A percentile compares a stretch with the other conserved stretches of the same genome.
Evolutionary conservation across 2,797 vertebrate genomes (phyloP).

Genomic region (Esox masquinongy): DNA sequence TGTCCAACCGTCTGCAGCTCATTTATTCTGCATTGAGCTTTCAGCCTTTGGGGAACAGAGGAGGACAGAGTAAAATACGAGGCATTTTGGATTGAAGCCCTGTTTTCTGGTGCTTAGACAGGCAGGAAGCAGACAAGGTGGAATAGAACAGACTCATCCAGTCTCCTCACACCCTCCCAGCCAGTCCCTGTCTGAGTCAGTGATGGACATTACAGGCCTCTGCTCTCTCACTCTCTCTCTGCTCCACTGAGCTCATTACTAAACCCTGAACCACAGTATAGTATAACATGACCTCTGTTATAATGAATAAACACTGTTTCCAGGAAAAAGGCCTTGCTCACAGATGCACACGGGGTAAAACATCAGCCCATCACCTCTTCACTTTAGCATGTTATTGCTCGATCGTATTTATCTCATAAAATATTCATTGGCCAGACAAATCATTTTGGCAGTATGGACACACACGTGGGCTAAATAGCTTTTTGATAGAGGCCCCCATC

Average conservation of each 20-base stretch:
- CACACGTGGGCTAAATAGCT: conserved; percentile 58
- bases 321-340: conserved; percentile 16
- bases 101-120: conserved; percentile 13
- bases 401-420: conserved; percentile 51
- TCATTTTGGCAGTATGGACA: conserved; percentile 34
- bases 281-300: conserved; percentile 32
- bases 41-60: conserved; percentile 5
- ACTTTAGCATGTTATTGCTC: conserved; percentile 38
- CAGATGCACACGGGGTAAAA: conserved; percentile 23
- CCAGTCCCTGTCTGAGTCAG: neutral
- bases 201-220: conserved; percentile 40
- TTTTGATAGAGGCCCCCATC: conserved; percentile 60
- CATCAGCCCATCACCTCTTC: conserved; percentile 22
- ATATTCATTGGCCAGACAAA: conserved; percentile 42
- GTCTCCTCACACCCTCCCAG: conserved; percentile 22
- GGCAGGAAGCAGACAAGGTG: conserved; percentile 26
- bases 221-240: neutral
- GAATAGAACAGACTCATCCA: conserved; percentile 45
- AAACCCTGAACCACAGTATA: neutral
- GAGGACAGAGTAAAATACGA: conserved; percentile 22
- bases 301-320: conserved; percentile 38
- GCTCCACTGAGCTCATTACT: conserved; percentile 46
- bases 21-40: conserved; percentile 31
- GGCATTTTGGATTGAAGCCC: conserved; percentile 16
- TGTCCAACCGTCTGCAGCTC: conserved; percentile 16